Conservation (phyloP, 2,888 invertebrate species). For the Sylvicola cinctus region DNA sequence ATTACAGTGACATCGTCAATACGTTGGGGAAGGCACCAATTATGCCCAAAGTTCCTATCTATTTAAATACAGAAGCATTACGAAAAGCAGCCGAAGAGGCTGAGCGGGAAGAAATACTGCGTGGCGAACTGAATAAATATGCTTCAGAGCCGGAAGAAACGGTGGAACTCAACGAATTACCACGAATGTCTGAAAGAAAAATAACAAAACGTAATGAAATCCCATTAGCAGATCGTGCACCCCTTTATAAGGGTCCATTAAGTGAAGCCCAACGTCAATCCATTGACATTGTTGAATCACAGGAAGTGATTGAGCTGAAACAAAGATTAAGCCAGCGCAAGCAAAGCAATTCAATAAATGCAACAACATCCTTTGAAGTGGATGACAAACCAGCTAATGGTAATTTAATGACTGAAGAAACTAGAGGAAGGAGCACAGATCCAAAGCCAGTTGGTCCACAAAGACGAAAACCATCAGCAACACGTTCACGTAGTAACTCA, state of each 20-base stretch:
- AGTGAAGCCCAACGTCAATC: too few species aligned
- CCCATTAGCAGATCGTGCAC: too few species aligned
- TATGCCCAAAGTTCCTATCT: constrained; percentile 26
- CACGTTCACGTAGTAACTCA: constrained; percentile 20
- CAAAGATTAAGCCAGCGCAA: too few species aligned
- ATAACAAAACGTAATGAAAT: background rate
- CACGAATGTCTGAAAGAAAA: background rate
- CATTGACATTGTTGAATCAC: too few species aligned
- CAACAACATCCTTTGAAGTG: too few species aligned
- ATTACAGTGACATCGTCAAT: constrained; percentile 60
- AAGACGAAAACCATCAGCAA: constrained; percentile 18
- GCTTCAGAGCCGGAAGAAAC: constrained; percentile 6
- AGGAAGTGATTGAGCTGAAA: too few species aligned
- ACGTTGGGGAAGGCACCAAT: constrained; percentile 34
- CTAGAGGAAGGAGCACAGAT: background rate
- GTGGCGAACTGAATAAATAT: background rate
- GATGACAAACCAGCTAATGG: too few species aligned
- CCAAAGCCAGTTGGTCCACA: constrained; percentile 9
- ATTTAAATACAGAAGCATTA: constrained; percentile 39
- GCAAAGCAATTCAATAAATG: too few species aligned
- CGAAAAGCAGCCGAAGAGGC: constrained; percentile 35
- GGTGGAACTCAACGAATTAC: background rate
- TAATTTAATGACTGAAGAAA: too few species aligned
- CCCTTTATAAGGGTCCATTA: too few species aligned
- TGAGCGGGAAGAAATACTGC: constrained; percentile 14